Percentiles rank a stretch among this genome's conserved stretches.
Evolutionary conservation across 2,888 invertebrate species (phyloP).

Genomic region (Siphonodentalium dalli): DNA sequence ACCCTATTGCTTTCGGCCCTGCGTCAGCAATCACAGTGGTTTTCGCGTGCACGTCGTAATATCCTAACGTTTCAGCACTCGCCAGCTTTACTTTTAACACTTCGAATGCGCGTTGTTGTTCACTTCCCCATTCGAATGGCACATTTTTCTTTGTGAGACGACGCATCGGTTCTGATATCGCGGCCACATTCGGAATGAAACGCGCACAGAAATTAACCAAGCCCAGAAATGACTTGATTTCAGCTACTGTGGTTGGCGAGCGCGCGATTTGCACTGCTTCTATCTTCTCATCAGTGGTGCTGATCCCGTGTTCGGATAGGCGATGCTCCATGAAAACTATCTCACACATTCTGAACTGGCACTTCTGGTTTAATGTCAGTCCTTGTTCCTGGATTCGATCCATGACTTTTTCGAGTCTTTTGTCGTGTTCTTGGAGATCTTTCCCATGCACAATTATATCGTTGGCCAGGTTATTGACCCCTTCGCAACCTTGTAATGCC

Average conservation of each 20-base stretch:
- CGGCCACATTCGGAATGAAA: conserved; percentile 10
- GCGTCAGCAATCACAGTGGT: conserved; percentile 7
- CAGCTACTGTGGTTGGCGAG: neutral
- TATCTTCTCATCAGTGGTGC: conserved; percentile 1
- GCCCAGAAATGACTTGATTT: conserved; percentile 5
- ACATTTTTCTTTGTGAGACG: conserved; percentile 7
- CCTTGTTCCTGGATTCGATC: conserved; percentile 21
- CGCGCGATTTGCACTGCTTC: conserved; percentile 1
- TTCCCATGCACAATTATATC: conserved; percentile 32
- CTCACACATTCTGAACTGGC: conserved; percentile 28
- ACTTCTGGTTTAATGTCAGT: conserved; percentile 34
- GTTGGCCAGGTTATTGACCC: conserved; percentile 25
- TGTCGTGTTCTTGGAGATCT: conserved; percentile 24
- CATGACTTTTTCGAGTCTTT: conserved; percentile 20
- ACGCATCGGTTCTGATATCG: conserved; percentile 5
- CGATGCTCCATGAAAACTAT: conserved; percentile 16
- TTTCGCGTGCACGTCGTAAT: conserved; percentile 4
- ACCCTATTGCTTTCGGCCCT: neutral
- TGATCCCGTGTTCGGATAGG: conserved; percentile 3
- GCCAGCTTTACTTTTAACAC: neutral
- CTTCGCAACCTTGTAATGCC: conserved; percentile 14
- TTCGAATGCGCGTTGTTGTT: conserved; percentile 1
- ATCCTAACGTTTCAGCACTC: conserved; percentile 6
- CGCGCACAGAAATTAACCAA: conserved; percentile 5
- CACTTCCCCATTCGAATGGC: neutral